A percentile compares a stretch with the other conserved stretches of the same genome.
These are phyloP conservation scores for Punctoribates punctum DNA, from an alignment of 2,888 invertebrate genomes.

Conservation along the genomic window DNA sequence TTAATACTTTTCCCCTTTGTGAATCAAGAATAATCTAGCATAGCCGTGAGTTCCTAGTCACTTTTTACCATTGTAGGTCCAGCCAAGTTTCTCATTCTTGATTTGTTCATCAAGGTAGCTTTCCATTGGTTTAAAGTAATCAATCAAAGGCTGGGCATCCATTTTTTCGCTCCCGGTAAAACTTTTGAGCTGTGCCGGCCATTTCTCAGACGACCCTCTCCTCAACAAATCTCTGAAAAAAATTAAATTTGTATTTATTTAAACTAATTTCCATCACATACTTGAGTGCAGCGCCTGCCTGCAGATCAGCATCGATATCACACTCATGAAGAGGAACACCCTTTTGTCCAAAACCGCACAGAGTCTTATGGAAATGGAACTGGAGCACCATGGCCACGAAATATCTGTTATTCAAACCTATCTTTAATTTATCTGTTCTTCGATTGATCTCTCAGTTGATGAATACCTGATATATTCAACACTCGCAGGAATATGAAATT, in stretches of 20 bases:
- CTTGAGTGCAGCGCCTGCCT: conserved; percentile 62
- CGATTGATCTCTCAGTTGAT: too few relatives aligned
- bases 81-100: conserved; percentile 75
- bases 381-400: conserved; percentile 87
- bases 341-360: conserved; percentile 70
- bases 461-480: conserved; percentile 60
- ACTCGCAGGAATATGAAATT: conserved; percentile 82
- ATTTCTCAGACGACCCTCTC: conserved; percentile 56
- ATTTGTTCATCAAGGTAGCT: conserved; percentile 63
- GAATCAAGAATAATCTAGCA: too few relatives aligned
- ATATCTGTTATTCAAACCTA: conserved; percentile 61
- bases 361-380: conserved; percentile 81
- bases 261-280: not conserved
- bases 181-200: conserved; percentile 70
- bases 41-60: too few relatives aligned
- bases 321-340: conserved; percentile 74
- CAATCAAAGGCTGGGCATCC: conserved; percentile 70
- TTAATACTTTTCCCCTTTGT: too few relatives aligned
- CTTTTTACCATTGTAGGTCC: conserved; percentile 61
- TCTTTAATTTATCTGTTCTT: too few relatives aligned
- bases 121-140: conserved; percentile 73
- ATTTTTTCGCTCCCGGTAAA: conserved; percentile 67
- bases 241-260: too few relatives aligned
- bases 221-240: too few relatives aligned
- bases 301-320: conserved; percentile 80